phyloP scores from a whole-genome alignment of 2,113 vertebrate genomes.

The Dipodomys ordii region DNA sequence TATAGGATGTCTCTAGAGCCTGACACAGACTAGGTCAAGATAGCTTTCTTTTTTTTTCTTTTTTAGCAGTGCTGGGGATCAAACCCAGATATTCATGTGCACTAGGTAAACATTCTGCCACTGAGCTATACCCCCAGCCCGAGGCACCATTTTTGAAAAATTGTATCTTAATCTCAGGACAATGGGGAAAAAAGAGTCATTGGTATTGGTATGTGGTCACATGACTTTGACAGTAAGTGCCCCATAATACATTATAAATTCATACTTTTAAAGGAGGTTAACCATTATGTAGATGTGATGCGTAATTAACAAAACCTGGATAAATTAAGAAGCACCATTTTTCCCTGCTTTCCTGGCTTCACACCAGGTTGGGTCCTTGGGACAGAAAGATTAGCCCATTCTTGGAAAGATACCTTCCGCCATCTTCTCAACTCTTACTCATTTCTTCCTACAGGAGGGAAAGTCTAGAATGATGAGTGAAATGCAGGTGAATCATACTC shows the following conservation, averaged over 20 bases:
- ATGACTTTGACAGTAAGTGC: neutral
- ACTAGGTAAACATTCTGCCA: neutral
- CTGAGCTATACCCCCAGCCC: neutral
- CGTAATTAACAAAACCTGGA: neutral
- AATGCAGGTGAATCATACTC: neutral
- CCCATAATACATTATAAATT: neutral
- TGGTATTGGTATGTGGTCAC: neutral
- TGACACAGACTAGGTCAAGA: neutral
- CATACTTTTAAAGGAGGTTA: neutral
- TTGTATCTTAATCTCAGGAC: neutral
- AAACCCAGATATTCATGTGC: neutral
- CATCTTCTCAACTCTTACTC: neutral
- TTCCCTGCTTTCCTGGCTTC: neutral
- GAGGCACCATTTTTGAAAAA: neutral
- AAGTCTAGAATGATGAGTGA: neutral
- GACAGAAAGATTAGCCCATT: neutral
- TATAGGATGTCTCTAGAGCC: neutral
- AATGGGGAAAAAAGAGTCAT: neutral
- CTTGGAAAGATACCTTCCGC: neutral
- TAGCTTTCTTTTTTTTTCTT: neutral
- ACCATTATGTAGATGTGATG: neutral
- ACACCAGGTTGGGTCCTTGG: neutral
- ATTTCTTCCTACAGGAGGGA: neutral
- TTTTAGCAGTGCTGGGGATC: neutral
- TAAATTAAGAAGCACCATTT: neutral